Evolutionary conservation across 1,140 invertebrate genomes (phyloP).

Genomic region (Drosophila gunungcola): DNA sequence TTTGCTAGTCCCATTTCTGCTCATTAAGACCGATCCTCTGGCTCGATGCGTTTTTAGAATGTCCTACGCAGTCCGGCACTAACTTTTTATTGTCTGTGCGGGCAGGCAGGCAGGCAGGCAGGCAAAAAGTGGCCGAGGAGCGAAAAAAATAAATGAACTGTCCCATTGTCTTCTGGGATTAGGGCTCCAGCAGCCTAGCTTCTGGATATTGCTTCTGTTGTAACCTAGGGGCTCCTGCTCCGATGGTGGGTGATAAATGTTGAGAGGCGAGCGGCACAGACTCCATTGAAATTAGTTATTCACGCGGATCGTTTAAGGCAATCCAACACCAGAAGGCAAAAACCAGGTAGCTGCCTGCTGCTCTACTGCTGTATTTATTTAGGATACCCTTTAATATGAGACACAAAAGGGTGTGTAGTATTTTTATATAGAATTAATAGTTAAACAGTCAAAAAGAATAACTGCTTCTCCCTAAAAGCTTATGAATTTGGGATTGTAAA

Average conservation of each 20-base stretch:
- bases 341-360: conserved; percentile 43
- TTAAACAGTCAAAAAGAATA: too few relatives aligned
- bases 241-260: conserved; percentile 83
- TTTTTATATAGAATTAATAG: too few relatives aligned
- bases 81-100: conserved; percentile 48
- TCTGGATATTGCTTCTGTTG: not conserved
- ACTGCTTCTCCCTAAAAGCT: too few relatives aligned
- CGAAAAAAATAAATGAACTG: conserved; percentile 48
- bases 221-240: conserved; percentile 10
- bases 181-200: conserved; percentile 34
- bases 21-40: conserved; percentile 31
- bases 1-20: conserved; percentile 34
- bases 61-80: conserved; percentile 44
- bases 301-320: conserved; percentile 83
- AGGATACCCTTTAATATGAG: conserved; percentile 3
- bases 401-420: not conserved
- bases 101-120: too few relatives aligned
- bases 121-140: conserved; percentile 9
- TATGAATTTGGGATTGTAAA: too few relatives aligned
- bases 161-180: conserved; percentile 44
- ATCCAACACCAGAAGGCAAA: conserved; percentile 74
- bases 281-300: conserved; percentile 84
- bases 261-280: conserved; percentile 60
- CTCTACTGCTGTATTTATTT: conserved; percentile 34
- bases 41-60: conserved; percentile 33